Evolutionary conservation across 2,797 vertebrate genomes (phyloP), one percentile per base, ranked within the genome.

Genomic region (Carduelis carduelis): DNA sequence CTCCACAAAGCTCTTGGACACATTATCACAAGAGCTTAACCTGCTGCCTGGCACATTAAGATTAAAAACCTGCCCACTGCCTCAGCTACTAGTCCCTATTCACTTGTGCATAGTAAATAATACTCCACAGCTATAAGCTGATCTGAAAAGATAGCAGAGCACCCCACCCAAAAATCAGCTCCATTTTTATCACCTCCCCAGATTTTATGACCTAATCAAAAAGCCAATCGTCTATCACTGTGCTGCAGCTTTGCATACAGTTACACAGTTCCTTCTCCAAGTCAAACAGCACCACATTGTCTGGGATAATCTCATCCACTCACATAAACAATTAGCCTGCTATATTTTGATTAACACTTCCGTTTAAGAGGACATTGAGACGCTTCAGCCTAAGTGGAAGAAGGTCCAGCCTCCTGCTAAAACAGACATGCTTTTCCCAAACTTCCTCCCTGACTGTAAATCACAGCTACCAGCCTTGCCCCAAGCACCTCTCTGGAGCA

Each of bases 331-430:
- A 95, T 86, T 89, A 89, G 44, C 24, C 84, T 86, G 89, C 56
- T 92, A 63, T 90, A 94, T 94, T 95, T 95, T 94, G 81, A 87
- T 92, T 92, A 95, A 79, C 70, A 32, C 78, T 90, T 94, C 96
- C 47, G 12, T 92, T 85, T 70, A 85, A 74, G 75, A 91, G 61
- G 87, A 87, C 82, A 88, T 14, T 18, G 50, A 90, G 84, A 78
- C 4, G 64, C 47, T 88, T 87, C 70, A 86, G 61, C 34, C 71
- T 12, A 16, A 89, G 61, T n/a, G 44, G 79, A 82, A 89, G 46
- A 93, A 89, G 77, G 79, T 47, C 74, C 66, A 76, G 78, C 68
- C 71, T 89, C 59, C 74, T 57, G 26, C 52, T 92, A 81, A 74
- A 60, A 57, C 23, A 77, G 52, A n/a, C 17, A 7, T 23, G 11